These are phyloP conservation scores for Tachycineta bicolor DNA, from an alignment of 2,113 vertebrate genomes.

Conservation along the genomic window DNA sequence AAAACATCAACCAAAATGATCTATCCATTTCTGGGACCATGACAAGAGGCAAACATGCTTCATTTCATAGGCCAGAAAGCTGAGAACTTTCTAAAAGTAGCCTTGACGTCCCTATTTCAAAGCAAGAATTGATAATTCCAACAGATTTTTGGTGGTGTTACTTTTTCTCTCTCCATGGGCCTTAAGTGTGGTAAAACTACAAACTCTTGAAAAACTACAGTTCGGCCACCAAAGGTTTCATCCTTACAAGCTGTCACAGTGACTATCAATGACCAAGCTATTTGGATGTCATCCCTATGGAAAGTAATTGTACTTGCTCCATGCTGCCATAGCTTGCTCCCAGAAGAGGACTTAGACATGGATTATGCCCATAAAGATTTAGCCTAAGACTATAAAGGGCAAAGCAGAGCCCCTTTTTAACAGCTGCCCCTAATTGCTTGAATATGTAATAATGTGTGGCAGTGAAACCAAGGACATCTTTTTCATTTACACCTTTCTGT, in stretches of 20 bases:
- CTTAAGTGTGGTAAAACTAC: not conserved
- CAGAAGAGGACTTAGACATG: not conserved
- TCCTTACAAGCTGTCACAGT: not conserved
- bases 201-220: not conserved
- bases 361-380: not conserved
- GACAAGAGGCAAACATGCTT: not conserved
- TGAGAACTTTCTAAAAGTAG: not conserved
- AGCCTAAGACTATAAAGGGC: not conserved
- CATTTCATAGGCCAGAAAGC: not conserved
- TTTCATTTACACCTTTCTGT: not conserved
- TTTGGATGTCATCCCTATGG: not conserved
- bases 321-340: not conserved
- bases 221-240: not conserved
- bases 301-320: not conserved
- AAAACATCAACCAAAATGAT: not conserved
- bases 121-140: not conserved
- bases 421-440: not conserved
- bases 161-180: not conserved
- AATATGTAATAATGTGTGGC: not conserved
- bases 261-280: not conserved
- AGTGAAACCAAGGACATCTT: not conserved
- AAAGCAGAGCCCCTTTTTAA: not conserved
- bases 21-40: not conserved
- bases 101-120: not conserved
- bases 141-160: not conserved